These are phyloP conservation scores for Agraylea sexmaculata DNA, from an alignment of 1,140 invertebrate species.

Conservation along the genomic window DNA sequence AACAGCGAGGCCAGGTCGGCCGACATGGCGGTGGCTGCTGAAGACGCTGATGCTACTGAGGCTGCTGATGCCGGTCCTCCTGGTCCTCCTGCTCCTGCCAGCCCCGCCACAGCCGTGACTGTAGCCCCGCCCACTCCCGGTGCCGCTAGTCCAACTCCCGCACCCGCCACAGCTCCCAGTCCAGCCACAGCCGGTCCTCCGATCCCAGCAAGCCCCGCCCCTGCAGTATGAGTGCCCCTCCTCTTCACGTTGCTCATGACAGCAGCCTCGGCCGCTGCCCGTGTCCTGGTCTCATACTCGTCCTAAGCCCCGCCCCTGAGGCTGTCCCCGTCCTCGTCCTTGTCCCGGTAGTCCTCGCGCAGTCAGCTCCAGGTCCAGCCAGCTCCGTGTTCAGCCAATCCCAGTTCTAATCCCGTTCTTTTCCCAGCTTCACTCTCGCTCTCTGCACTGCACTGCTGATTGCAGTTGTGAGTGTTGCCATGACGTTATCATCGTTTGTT, in stretches of 20 bases:
- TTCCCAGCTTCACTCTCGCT: too few species aligned
- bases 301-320: neutral
- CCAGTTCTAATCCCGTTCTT: too few species aligned
- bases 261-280: neutral
- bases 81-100: constrained; percentile 5
- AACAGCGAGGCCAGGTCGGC: constrained; percentile 90
- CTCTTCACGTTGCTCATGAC: neutral
- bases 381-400: too few species aligned
- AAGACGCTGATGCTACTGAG: constrained; percentile 32
- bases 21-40: constrained; percentile 48
- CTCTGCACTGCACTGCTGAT: too few species aligned
- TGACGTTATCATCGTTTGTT: too few species aligned
- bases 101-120: neutral
- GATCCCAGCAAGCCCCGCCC: neutral
- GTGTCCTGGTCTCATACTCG: neutral
- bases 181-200: constrained; percentile 1
- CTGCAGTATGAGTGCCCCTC: neutral
- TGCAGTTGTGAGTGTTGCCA: too few species aligned
- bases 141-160: neutral
- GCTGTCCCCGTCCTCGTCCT: neutral
- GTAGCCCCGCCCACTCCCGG: neutral
- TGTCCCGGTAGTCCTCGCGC: too few species aligned
- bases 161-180: neutral
- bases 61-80: constrained; percentile 25
- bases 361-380: constrained; percentile 24